These are phyloP conservation scores for Brachyhypopomus gauderio DNA, from an alignment of 2,113 vertebrate species.

Conservation along the genomic window DNA sequence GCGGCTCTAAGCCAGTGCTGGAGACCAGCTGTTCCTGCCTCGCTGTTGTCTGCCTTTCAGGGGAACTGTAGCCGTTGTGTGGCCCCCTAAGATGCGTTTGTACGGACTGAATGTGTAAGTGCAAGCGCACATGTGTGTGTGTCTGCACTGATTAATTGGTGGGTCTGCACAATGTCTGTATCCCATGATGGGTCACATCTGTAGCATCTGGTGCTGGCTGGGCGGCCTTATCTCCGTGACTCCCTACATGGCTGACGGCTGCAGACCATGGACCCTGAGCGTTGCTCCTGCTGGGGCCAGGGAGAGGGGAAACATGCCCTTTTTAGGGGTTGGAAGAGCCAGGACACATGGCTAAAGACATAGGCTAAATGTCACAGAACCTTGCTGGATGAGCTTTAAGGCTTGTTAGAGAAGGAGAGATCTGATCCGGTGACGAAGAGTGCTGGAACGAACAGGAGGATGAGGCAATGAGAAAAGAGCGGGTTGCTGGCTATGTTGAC, in stretches of 20 bases:
- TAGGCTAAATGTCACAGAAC: slow-evolving; percentile 47
- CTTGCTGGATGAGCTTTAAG: slow-evolving; percentile 19
- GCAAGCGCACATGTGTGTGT: neutral
- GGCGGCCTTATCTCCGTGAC: slow-evolving; percentile 15
- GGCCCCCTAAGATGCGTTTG: slow-evolving; percentile 40
- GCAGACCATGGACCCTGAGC: neutral
- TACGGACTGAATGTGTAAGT: slow-evolving; percentile 21
- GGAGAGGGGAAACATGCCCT: slow-evolving; percentile 38
- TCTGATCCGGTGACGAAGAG: slow-evolving; percentile 25
- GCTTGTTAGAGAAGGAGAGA: slow-evolving; percentile 11
- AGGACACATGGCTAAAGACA: slow-evolving; percentile 22
- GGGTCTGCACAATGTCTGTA: slow-evolving; percentile 32
- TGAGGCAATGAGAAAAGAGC: slow-evolving; percentile 8
- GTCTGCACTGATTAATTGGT: neutral
- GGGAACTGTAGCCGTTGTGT: slow-evolving; percentile 27
- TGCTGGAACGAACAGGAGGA: slow-evolving; percentile 28
- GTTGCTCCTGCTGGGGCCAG: slow-evolving; percentile 21
- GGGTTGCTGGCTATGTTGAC: neutral
- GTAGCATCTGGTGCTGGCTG: slow-evolving; percentile 38
- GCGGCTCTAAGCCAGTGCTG: neutral
- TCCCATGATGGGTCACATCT: slow-evolving; percentile 38
- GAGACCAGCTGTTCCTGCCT: slow-evolving; percentile 47
- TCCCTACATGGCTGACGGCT: slow-evolving; percentile 45
- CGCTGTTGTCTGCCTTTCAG: slow-evolving; percentile 44
- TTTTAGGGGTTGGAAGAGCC: slow-evolving; percentile 43